Conservation (phyloP, 2,888 invertebrate genomes). For the Amiota communis region DNA sequence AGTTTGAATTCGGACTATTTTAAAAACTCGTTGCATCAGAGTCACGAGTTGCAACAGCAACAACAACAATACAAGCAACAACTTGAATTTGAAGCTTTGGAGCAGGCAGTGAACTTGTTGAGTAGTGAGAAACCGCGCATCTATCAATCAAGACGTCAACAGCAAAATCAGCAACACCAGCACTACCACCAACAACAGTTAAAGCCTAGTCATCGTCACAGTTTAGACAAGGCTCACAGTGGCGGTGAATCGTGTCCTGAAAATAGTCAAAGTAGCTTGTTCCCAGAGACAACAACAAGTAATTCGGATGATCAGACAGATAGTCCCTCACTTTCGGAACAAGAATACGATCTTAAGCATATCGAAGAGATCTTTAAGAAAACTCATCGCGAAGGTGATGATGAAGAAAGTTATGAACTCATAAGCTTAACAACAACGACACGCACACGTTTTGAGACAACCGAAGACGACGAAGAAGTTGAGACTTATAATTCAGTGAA, state of each 20-base stretch:
- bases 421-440: constrained; percentile 68
- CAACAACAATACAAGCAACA: constrained; percentile 47
- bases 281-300: constrained; percentile 71
- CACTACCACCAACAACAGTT: constrained; percentile 24
- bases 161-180: constrained; percentile 35
- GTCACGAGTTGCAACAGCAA: constrained; percentile 54
- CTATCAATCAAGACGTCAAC: constrained; percentile 65
- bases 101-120: constrained; percentile 57
- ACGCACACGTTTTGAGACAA: constrained; percentile 62
- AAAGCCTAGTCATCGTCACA: constrained; percentile 1
- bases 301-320: constrained; percentile 72
- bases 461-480: constrained; percentile 53
- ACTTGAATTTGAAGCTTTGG: constrained; percentile 60
- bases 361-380: constrained; percentile 68
- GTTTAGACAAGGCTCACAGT: constrained; percentile 36
- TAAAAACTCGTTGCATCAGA: constrained; percentile 72
- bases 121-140: constrained; percentile 65
- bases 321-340: constrained; percentile 68
- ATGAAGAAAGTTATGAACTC: constrained; percentile 62
- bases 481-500: background rate
- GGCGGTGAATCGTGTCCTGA: constrained; percentile 69
- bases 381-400: constrained; percentile 47
- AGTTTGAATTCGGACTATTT: constrained; percentile 73
- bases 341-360: constrained; percentile 69
- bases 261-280: constrained; percentile 70